Evolutionary conservation across 2,888 invertebrate species (phyloP).

Genomic region (Anorthoa munda): DNA sequence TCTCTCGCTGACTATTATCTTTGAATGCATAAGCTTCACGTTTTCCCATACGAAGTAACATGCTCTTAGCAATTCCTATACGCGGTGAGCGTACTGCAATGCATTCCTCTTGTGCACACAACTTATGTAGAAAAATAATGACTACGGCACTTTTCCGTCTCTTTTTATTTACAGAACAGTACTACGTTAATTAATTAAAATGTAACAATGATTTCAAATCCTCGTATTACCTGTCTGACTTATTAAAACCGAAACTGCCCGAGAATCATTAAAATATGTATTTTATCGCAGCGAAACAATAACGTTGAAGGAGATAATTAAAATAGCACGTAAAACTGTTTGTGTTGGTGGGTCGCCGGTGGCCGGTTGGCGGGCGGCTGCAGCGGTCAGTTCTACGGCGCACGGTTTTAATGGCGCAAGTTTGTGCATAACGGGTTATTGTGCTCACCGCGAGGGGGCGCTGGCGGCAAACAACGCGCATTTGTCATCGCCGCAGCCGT

Average conservation of each 20-base stretch:
- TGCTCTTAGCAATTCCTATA: constrained; percentile 52
- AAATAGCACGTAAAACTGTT: constrained; percentile 34
- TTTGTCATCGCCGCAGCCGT: constrained; percentile 49
- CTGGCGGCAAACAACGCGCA: constrained; percentile 40
- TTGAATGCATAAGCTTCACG: constrained; percentile 40
- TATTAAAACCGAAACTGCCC: background rate
- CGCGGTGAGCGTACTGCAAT: constrained; percentile 21
- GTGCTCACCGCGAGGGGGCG: background rate
- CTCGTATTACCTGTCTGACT: background rate
- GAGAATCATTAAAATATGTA: background rate
- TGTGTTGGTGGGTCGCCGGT: no score
- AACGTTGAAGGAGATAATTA: constrained; percentile 22
- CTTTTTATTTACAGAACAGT: constrained; percentile 3
- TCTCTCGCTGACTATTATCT: constrained; percentile 20
- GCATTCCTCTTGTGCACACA: constrained; percentile 29
- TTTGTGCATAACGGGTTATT: constrained; percentile 37
- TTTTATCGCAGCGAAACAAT: constrained; percentile 17
- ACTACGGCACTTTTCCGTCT: constrained; percentile 1
- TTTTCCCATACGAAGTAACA: constrained; percentile 48
- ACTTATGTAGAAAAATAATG: constrained; percentile 37
- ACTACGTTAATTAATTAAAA: background rate
- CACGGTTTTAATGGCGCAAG: constrained; percentile 40
- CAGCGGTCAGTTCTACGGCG: constrained; percentile 50
- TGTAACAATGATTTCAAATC: background rate
- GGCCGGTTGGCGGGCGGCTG: constrained; percentile 9